These are phyloP conservation scores for Pachyramphus minor DNA, from an alignment of 2,113 vertebrate genomes.

Conservation along the genomic window DNA sequence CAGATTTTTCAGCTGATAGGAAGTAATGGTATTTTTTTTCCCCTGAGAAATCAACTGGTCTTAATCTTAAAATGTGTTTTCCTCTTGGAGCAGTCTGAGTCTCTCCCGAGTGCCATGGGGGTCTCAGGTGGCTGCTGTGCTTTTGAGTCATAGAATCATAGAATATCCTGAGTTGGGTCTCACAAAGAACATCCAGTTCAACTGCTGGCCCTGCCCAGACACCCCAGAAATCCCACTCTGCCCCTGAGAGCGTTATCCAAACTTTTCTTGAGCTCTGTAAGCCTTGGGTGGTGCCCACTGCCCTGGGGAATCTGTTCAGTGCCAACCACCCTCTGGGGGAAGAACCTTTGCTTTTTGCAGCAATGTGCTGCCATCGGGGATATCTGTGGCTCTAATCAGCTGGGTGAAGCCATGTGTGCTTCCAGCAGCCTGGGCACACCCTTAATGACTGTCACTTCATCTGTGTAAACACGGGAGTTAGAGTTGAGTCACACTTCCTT, in stretches of 20 bases:
- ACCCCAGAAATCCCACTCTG: not conserved
- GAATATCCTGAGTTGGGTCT: not conserved
- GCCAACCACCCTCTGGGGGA: not conserved
- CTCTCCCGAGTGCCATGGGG: accelerated
- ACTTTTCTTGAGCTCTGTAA: accelerated
- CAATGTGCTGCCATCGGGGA: accelerated
- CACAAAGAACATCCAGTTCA: not conserved
- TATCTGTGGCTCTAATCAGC: not conserved
- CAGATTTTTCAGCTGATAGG: not conserved
- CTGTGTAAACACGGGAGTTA: not conserved
- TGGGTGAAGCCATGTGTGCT: not conserved
- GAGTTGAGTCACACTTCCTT: not conserved
- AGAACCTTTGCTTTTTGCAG: not conserved
- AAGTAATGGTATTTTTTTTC: not conserved
- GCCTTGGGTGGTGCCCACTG: not conserved
- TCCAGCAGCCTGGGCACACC: not conserved
- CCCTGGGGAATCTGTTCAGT: not conserved
- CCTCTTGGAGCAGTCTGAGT: accelerated
- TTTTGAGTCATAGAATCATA: not conserved
- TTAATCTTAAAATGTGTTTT: not conserved
- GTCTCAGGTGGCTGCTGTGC: not conserved
- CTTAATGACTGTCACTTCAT: not conserved
- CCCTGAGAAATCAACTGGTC: not conserved
- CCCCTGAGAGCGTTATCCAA: accelerated
- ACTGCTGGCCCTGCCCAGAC: too few species aligned